Evolutionary conservation across 2,113 vertebrate genomes (phyloP), one percentile per base, ranked within the genome.

Genomic region (Dasypus novemcinctus): DNA sequence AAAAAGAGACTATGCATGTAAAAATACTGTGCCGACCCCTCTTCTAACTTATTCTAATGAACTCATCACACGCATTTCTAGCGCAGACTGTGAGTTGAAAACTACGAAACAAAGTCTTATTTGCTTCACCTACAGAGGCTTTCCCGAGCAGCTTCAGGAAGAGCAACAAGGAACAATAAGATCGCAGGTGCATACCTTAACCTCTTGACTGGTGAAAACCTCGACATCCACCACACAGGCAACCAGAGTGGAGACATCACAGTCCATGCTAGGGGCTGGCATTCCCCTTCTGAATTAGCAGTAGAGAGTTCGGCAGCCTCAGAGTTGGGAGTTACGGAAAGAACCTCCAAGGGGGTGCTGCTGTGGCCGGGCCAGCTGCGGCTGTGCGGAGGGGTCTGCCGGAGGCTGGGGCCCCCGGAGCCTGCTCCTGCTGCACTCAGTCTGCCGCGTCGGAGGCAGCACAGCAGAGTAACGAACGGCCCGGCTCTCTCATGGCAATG

Each of bases 211-310:
- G 97, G 98, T 98, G 98, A 99, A 99, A 98, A 99, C 96, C 98
- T 99, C 99, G 88, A 98, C 98, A 74, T 99, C 99, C 95, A 99
- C 98, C 98, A 98, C 97, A 81, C 99, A 99, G 97, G 99, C 99
- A 94, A 99, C 98, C 98, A 99, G 98, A 96, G 98, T 99, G 94
- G 98, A 99, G 96, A 98, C 98, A 98, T 99, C 98, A 98, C 98
- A 98, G 98, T 99, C 99, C 98, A 99, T 98, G 98, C 98, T 98
- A 95, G 98, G 98, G 95, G 98, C 98, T 98, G 99, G 99, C 99
- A 99, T 99, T 97, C 98, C 98, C 93, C 90, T 96, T 90, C 95
- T 83, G 92, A 54, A 96, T 36, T 97, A 81, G 38, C 90, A 95
- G 93, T 80, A 75, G 91, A 95, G 96, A 98, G 93, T 97, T 96